phyloP scores from a whole-genome alignment of 2,888 invertebrate species.

The Gasteruption jaculator region DNA sequence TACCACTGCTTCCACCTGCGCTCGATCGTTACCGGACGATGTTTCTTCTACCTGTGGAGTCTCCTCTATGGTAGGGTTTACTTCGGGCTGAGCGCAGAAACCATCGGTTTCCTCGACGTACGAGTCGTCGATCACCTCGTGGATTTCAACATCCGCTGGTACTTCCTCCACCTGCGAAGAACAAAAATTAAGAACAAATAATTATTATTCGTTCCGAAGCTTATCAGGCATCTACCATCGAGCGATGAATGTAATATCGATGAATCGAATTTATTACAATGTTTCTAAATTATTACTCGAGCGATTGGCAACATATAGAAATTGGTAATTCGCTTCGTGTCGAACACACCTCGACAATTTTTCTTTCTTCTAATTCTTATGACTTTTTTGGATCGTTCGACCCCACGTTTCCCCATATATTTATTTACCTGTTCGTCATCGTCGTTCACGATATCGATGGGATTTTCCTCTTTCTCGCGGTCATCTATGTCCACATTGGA shows the following conservation, averaged over 20 bases:
- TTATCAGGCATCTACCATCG: no score
- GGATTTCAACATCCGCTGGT: slow-evolving; percentile 21
- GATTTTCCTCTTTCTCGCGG: slow-evolving; percentile 41
- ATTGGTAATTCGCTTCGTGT: no score
- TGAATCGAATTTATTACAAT: no score
- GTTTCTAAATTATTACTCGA: no score
- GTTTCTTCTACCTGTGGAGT: slow-evolving; percentile 15
- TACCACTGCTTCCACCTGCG: slow-evolving; percentile 17
- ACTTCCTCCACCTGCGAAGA: slow-evolving; percentile 26
- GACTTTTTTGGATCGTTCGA: slow-evolving; percentile 24
- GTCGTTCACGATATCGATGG: slow-evolving; percentile 36
- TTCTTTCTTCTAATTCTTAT: slow-evolving; percentile 18
- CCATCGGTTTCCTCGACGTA: slow-evolving; percentile 29
- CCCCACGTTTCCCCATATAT: not conserved
- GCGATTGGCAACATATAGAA: no score
- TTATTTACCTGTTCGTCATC: slow-evolving; percentile 42
- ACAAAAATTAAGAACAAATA: not conserved
- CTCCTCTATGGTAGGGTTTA: slow-evolving; percentile 15
- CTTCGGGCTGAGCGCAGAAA: no score
- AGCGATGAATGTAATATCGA: no score
- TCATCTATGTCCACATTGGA: slow-evolving; percentile 30
- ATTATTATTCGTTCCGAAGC: no score
- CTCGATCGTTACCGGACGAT: slow-evolving; percentile 18
- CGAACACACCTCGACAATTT: slow-evolving; percentile 12
- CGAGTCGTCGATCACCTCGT: slow-evolving; percentile 19